Base-by-base conservation (phyloP, 1,140 invertebrate genomes). In the Orussus abietinus region DNA sequence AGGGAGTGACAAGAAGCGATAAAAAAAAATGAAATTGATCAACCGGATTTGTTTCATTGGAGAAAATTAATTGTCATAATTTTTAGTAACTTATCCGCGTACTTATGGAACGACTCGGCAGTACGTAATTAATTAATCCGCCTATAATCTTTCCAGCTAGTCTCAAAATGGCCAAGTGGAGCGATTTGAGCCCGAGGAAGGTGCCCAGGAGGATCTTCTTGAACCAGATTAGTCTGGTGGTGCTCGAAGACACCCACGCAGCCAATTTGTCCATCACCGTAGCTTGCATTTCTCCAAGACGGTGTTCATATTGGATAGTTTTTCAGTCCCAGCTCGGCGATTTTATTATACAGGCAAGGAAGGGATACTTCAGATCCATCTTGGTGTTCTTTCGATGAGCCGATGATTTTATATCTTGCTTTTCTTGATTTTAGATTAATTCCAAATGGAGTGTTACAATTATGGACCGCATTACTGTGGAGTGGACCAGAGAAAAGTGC, bases 331-430 rank as follows among this genome's bases (percentile, higher is more conserved):
- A 54, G 10, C 20, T 28, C 2, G 56, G 46, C 19, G 56, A 59
- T 6, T 59, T 59, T n/a, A 59, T 59, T 20, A 50, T 55, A 12
- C 45, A 59, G 20, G 55, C 49, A 13, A 21, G 21, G n/a, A n/a
- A n/a, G n/a, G n/a, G n/a, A n/a, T n/a, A n/a, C n/a, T n/a, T n/a
- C n/a, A n/a, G n/a, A n/a, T n/a, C n/a, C n/a, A n/a, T n/a, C n/a
- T n/a, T n/a, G n/a, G n/a, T n/a, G n/a, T n/a, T n/a, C n/a, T n/a
- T n/a, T n/a, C n/a, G n/a, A n/a, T n/a, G n/a, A n/a, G n/a, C n/a
- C n/a, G n/a, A n/a, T n/a, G n/a, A n/a, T n/a, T n/a, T n/a, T n/a
- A n/a, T n/a, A n/a, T n/a, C n/a, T n/a, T n/a, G n/a, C n/a, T n/a
- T n/a, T n/a, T n/a, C n/a, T n/a, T n/a, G n/a, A 17, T 3, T 15